A percentile compares a stretch with the other conserved stretches of the same genome.
These are phyloP conservation scores for Coronaproctus castanopsis DNA, from an alignment of 2,888 invertebrate species.

Conservation along the genomic window DNA sequence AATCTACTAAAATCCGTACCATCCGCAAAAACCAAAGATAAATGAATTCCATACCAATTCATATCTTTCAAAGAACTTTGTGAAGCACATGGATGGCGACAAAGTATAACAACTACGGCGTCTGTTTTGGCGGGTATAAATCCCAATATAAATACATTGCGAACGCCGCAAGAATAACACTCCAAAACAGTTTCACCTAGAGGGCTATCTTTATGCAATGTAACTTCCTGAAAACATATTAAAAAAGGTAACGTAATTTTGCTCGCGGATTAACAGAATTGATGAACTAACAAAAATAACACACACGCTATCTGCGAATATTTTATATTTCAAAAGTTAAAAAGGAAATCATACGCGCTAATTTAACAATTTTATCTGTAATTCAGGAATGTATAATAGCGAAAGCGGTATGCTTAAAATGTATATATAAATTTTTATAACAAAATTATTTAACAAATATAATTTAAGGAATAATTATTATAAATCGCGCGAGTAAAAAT, in stretches of 20 bases:
- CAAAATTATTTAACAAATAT: too few species aligned
- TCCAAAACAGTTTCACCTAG: conserved; percentile 93
- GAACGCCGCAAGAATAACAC: conserved; percentile 95
- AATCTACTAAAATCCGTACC: too few species aligned
- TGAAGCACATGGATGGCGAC: conserved; percentile 94
- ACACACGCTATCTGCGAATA: neutral
- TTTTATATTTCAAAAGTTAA: too few species aligned
- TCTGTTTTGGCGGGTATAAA: conserved; percentile 99
- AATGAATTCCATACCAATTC: conserved; percentile 85
- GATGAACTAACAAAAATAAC: neutral
- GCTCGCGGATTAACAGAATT: too few species aligned
- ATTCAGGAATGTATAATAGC: too few species aligned
- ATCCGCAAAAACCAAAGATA: too few species aligned
- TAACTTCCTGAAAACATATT: conserved; percentile 48
- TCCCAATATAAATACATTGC: conserved; percentile 94
- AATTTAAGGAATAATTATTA: too few species aligned
- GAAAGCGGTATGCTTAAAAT: too few species aligned
- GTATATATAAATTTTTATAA: too few species aligned
- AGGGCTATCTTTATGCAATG: conserved; percentile 89
- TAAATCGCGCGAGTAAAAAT: too few species aligned
- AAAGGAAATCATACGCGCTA: too few species aligned
- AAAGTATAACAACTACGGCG: conserved; percentile 88
- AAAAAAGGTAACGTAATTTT: neutral
- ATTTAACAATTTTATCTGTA: too few species aligned
- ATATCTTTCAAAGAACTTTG: conserved; percentile 93